Base-by-base conservation (phyloP, 2,797 vertebrate species). In the Gadopsis bispinosus region DNA sequence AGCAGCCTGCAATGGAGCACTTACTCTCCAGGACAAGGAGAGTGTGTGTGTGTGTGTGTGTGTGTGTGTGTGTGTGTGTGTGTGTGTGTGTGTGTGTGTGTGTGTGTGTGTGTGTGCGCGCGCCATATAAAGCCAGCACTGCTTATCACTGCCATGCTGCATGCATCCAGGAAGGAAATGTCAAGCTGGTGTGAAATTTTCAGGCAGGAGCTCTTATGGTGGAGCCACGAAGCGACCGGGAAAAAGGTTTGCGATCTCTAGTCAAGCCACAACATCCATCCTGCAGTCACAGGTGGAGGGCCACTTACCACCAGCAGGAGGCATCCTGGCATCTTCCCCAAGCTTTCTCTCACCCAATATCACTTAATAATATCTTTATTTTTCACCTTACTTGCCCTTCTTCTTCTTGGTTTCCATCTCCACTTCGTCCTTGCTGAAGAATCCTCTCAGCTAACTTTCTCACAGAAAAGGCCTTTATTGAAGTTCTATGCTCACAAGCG, bases 221-320 rank as follows among this genome's bases (percentile, higher is more conserved):
- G 74, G 65, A 82, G 77, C 56, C 70, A 60, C 9, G 35, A 67
- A 77, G 80, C n/a, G 2, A 26, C 58, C 53, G 8, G 69, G 62
- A n/a, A 59, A 63, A 71, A 73, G 77, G 60, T 87, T 81, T 86
- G 64, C 10, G n/a, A 72, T 70, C 71, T 74, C 74, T 26, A 3
- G 62, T 68, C 62, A 43, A 33, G 66, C 60, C 12, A 62, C 73
- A 55, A 26, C 45, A 69, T 81, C 66, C 77, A 69, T 68, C 67
- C 56, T 26, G 53, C 73, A 54, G 66, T 67, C 62, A 50, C 68
- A 78, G 69, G 69, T 71, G 69, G 77, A 87, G 64, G 60, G 33
- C 73, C 63, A 33, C 53, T 81, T 79, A 47, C 78, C 19, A 26
- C 91, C 91, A 91, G 87, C 87, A 91, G 90, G 89, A 90, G 91